A percentile compares a stretch with the other conserved stretches of the same genome.
phyloP scores from a whole-genome alignment of 2,888 invertebrate genomes.

The Adela reaumurella region DNA sequence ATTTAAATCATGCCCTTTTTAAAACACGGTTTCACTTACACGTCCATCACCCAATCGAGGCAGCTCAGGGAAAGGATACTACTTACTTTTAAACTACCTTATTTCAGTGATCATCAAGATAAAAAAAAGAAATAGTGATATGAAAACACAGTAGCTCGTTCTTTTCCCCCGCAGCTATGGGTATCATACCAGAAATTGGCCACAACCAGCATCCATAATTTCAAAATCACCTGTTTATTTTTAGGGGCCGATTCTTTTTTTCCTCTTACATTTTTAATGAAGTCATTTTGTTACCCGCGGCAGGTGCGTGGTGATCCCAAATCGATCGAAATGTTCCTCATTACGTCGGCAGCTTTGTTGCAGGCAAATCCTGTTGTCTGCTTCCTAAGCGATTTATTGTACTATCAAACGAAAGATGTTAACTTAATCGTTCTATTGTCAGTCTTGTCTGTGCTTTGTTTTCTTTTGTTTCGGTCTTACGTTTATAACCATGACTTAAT shows the following conservation, averaged over 20 bases:
- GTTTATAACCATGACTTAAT: neutral
- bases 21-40: too few relatives aligned
- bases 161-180: too few relatives aligned
- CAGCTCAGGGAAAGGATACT: too few relatives aligned
- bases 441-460: neutral
- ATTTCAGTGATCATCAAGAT: too few relatives aligned
- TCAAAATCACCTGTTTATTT: neutral
- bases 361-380: constrained; percentile 40
- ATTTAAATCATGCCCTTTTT: too few relatives aligned
- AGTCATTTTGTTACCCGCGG: constrained; percentile 37
- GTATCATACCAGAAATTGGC: too few relatives aligned
- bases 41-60: too few relatives aligned
- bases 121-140: too few relatives aligned
- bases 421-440: neutral
- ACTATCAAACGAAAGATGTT: neutral
- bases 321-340: constrained; percentile 16
- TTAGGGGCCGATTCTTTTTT: neutral
- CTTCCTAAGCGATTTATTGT: neutral
- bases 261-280: constrained; percentile 31
- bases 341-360: neutral
- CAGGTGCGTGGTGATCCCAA: constrained; percentile 37
- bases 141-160: too few relatives aligned
- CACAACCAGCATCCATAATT: too few relatives aligned
- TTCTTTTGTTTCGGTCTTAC: neutral
- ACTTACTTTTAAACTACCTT: too few relatives aligned